Evolutionary conservation across 2,888 invertebrate genomes (phyloP), one percentile per base, ranked within the genome.

Genomic region (Drosophila crucigera): DNA sequence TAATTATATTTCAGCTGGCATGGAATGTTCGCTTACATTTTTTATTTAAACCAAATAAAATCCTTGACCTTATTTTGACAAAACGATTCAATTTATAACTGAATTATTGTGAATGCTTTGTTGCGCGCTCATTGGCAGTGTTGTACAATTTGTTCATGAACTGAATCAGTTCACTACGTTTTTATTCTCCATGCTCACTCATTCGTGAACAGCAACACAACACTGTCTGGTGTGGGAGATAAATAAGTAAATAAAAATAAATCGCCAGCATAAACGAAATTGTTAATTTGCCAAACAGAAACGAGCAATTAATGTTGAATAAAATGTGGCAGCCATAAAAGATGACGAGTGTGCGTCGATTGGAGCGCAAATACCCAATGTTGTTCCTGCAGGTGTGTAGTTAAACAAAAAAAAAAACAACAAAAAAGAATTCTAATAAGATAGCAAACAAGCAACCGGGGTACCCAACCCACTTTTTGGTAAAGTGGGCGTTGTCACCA

Each of bases 331-430:
- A 49, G 67, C 85, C 90, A 59, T 80, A 66, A 87, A 37, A 43
- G 68, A 75, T 72, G 68, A 53, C 64, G 60, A 58, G 65, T 54
- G 55, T 55, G 82, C 80, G 80, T 80, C 61, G 50, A 61, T 47
- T 68, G 61, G 59, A 84, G 68, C 90, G 85, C 83, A 65, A 73
- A 63, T 72, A 76, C 68, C 63, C 66, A 70, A 80, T 68, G 71
- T 74, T 87, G 74, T 80, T 84, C 74, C 83, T 84, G 80, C 85
- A 85, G 90, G 90, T 85, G 90, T 79, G 77, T 80, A 59, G 33
- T 33, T 47, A 55, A 47, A 25, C 25, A 47, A 47, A 16, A 47
- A 47, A 47, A 65, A 65, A 68, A 50, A 22, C 22, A 47, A 47
- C 28, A 50, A 37, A 39, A 5, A 28, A 28, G 41, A 68, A 43